Percentiles rank a stretch among this genome's conserved stretches.
Evolutionary conservation across 2,113 vertebrate species (phyloP).

Genomic region (Leucopsar rothschildi): DNA sequence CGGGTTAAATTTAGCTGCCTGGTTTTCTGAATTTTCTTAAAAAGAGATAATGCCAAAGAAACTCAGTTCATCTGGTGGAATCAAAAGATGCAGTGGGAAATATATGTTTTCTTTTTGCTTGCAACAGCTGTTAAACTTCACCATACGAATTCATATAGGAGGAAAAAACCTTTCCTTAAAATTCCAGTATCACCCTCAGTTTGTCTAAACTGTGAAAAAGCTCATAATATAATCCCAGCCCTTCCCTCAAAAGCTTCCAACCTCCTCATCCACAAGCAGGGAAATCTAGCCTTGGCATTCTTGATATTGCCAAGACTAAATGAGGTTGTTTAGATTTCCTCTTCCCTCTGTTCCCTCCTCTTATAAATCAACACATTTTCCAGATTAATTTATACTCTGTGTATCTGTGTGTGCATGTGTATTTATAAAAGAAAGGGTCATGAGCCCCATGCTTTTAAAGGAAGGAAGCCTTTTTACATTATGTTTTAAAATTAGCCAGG

Average conservation of each 20-base stretch:
- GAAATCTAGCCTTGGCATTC: background rate
- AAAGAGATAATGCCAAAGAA: conserved; percentile 18
- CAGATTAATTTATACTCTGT: background rate
- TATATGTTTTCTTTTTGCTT: conserved; percentile 21
- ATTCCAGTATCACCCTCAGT: background rate
- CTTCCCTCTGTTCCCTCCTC: background rate
- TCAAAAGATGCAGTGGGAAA: background rate
- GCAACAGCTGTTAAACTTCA: conserved; percentile 48
- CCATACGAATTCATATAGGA: background rate
- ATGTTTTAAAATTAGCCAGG: background rate
- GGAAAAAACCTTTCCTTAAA: background rate
- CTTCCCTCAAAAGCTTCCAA: background rate
- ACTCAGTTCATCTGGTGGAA: conserved; percentile 1
- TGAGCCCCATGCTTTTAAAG: background rate
- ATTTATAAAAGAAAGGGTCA: background rate
- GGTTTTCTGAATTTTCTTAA: background rate
- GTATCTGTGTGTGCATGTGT: background rate
- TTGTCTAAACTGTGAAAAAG: background rate
- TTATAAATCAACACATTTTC: background rate
- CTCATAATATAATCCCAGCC: background rate
- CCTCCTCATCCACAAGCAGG: background rate
- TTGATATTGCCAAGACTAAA: background rate
- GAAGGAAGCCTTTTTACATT: background rate
- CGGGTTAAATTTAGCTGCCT: background rate
- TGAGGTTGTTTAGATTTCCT: background rate